These are phyloP conservation scores for Euglossa dilemma DNA, from an alignment of 1,140 invertebrate species.

Conservation along the genomic window DNA sequence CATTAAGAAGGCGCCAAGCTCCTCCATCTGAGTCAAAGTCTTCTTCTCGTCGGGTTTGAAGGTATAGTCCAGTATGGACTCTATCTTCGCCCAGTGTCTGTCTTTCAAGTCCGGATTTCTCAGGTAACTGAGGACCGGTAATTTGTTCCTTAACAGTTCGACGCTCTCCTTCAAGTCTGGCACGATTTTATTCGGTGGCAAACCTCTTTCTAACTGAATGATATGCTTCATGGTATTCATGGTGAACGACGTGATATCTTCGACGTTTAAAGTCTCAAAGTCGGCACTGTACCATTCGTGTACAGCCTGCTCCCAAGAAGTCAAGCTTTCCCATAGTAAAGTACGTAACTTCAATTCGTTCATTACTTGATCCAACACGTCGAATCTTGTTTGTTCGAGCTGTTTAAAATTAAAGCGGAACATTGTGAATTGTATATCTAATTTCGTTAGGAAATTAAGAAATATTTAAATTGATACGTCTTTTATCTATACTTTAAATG, in stretches of 20 bases:
- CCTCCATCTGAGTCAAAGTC: constrained; percentile 86
- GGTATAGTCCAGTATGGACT: constrained; percentile 87
- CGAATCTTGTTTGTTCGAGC: constrained; percentile 90
- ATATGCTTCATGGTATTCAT: constrained; percentile 88
- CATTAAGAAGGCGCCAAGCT: constrained; percentile 88
- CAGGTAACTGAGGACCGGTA: constrained; percentile 89
- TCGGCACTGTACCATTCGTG: constrained; percentile 85
- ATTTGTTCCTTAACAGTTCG: constrained; percentile 89
- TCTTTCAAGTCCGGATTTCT: constrained; percentile 88
- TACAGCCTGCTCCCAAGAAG: constrained; percentile 86
- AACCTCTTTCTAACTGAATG: constrained; percentile 89
- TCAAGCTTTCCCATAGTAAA: constrained; percentile 89
- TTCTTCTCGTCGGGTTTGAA: constrained; percentile 87
- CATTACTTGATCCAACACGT: constrained; percentile 89
- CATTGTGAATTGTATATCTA: neutral
- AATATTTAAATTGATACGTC: too few species aligned
- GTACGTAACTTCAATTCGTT: constrained; percentile 90
- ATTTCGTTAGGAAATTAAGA: too few species aligned
- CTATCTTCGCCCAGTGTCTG: constrained; percentile 93
- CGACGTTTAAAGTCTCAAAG: constrained; percentile 88
- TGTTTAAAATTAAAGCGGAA: constrained; percentile 62
- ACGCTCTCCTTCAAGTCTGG: constrained; percentile 89
- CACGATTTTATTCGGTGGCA: constrained; percentile 90
- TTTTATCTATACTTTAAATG: constrained; percentile 84
- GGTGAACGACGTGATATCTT: constrained; percentile 87